Evolutionary conservation across 2,888 invertebrate genomes (phyloP), one percentile per base, ranked within the genome.

Genomic region (Campoletis raptor): DNA sequence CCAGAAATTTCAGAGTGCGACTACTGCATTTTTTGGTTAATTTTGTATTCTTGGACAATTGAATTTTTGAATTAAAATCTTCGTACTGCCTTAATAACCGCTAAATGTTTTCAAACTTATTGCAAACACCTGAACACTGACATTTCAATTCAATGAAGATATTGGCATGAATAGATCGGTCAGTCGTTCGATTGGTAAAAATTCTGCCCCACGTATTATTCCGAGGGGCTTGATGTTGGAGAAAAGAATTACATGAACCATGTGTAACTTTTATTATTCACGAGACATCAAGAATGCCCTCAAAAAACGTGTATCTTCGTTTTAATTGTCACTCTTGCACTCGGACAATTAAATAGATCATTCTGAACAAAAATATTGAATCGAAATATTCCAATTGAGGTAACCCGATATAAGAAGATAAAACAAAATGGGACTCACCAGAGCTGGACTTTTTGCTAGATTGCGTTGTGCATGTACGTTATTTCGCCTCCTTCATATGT

Each of bases 371-470:
- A 48, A 48, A 48, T 48, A 48, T 48, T 18, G 52, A 52, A 6
- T 52, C 2, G 15, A 21, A 54, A 54, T n/a, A 54, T 54, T 54
- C 21, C 64, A 18, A 30, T 18, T 64, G 36, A 15, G 36, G 15
- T 30, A 42, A 70, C 24, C 42, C 18, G 12, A n/a, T 10, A 7
- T 4, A 61, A 57, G n/a, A 83, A 70, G 45, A 48, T n/a, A 57
- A 72, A 9, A 1, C 40, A 74, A 18, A 40, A 64, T 48, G 0
- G 6, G 48, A 84, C 86, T 86, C 45, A 86, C 86, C 86, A 81
- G 84, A 86, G 77, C 69, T 81, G 81, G 42, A 86, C 81, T 84
- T 67, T 45, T 74, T 54, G 52, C 61, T 52, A n/a, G 18, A 12
- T 61, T 69, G n/a, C 15, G 15, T 67, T n/a, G 48, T 24, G 45